Evolutionary conservation across 2,888 invertebrate species (phyloP), one percentile per base, ranked within the genome.

Genomic region (Oscheius sp.): DNA sequence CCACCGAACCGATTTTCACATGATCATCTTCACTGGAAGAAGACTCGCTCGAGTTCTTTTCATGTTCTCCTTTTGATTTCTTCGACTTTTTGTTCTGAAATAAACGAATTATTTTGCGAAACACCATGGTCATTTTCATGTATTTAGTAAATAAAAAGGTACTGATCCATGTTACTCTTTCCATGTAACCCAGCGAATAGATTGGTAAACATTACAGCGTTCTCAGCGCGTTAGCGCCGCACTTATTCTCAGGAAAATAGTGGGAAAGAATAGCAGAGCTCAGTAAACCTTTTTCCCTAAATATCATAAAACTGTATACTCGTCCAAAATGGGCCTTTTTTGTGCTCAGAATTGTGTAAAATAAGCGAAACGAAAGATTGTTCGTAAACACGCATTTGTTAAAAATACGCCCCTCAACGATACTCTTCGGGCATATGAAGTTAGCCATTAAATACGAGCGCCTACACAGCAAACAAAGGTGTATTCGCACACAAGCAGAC

Each of bases 1-100:
- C 75, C 25, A 68, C 74, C n/a, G 64, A 52, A 58, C 76, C 75
- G n/a, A 78, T 73, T 27, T 75, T 75, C 52, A 78, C 71, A 41
- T 73, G 74, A 29, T 80, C 76, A 61, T 80, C 80, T 61, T 78
- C 79, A 41, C 77, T 77, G 23, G 73, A 73, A 56, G 78, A 77
- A 23, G 80, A 77, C 52, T 78, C 77, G 27, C 74, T 74, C 41
- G 81, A 76, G 61, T 81, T 76, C 56, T 63, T 69, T 27, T 81
- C 80, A 74, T 78, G 77, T 63, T 74, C 75, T 35, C 58, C 63
- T 52, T 76, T 75, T 43, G 73, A 46, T 35, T 81, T 78, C 73
- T 81, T 79, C 64, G 76, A 70, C 53, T 82, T 80, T 56, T 78
- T 73, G 46, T 29, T 21, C 73, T 69, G 49, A 70, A 69, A 61